Evolutionary conservation across 2,888 invertebrate species (phyloP), one percentile per base, ranked within the genome.

Genomic region (Tetragnatha montana): DNA sequence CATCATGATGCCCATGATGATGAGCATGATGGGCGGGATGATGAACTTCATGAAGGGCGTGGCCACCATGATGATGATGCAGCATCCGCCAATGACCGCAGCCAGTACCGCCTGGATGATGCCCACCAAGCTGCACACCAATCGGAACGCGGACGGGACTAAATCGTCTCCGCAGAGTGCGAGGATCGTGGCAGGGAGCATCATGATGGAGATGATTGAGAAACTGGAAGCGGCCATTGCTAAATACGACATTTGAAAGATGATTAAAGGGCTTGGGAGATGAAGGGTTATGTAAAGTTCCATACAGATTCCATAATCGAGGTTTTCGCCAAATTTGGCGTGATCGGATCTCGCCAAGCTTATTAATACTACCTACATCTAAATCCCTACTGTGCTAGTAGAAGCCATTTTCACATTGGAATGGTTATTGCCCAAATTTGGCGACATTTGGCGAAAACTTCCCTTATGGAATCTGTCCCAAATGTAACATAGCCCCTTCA

Each of bases 1-100:
- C n/a, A 83, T 90, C 21, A 87, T 90, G 87, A 82, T 90, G 68
- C 90, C 90, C 7, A 83, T 90, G 87, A 87, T 90, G 87, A 87
- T 90, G 90, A 90, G 90, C 69, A 50, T 83, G 12, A 85, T 90
- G 82, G 87, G 81, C 51, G 90, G 90, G 0, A 90, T 90, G 90
- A 79, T 90, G 90, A 90, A 78, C 69, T 90, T 90, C 75, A 87
- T 90, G 87, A 90, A 80, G 51, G 69, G 75, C 1, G 50, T 90
- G 21, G 79, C 83, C 17, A 21, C 22, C 35, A 83, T 90, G 74
- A 90, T 90, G 87, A 87, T 90, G 22, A 90, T 90, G 87, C 19
- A 76, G 68, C 17, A 70, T 22, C 8, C 89, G 73, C n/a, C n/a
- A n/a, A n/a, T n/a, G n/a, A n/a, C n/a, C n/a, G 14, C 75, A 0